Base-by-base conservation (phyloP, 1,140 invertebrate genomes). In the Anastrepha ludens region DNA sequence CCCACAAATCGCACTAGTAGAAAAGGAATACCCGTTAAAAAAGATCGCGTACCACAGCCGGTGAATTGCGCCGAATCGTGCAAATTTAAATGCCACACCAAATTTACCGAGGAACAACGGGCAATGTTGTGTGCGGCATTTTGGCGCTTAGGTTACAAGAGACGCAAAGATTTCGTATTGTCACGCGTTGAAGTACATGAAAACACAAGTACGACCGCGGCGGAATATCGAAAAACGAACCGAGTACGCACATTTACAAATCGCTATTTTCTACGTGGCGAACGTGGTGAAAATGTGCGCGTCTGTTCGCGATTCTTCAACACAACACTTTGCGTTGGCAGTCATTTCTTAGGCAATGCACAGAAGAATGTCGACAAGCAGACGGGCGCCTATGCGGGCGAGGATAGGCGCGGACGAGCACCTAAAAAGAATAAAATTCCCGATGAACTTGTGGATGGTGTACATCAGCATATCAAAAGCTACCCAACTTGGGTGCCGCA, bases 101-200 rank as follows among this genome's bases (percentile, higher is more conserved):
- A 88, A 47, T 87, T 88, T n/a, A 88, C 70, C 59, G 88, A 88
- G 60, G 86, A 87, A 2, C 86, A 88, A 78, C 86, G 88, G 0
- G 17, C 20, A 44, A 59, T 65, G 55, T 41, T 88, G 47, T 88
- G 88, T 85, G 86, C 74, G 1, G 78, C 47, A 1, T 88, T 88
- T 58, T 88, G 88, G 88, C 55, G 67, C 6, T 74, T 88, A 74
- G 86, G 86, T 39, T 88, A 55, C 41, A 88, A 88, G 20, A 47
- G 88, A 8, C 88, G 88, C 6, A 88, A 88, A 44, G 88, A 88
- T 85, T 88, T 87, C 17, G 65, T 88, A 15, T 58, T 88, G 74
- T 70, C 86, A 6, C 86, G 86, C 2, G 78, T 88, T 55, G 88
- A 88, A 74, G 86, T 74, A 0, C 74, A 87, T 58, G 88, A 87